phyloP scores from a whole-genome alignment of 2,797 vertebrate species.

The Melanotaenia trifasciata region DNA sequence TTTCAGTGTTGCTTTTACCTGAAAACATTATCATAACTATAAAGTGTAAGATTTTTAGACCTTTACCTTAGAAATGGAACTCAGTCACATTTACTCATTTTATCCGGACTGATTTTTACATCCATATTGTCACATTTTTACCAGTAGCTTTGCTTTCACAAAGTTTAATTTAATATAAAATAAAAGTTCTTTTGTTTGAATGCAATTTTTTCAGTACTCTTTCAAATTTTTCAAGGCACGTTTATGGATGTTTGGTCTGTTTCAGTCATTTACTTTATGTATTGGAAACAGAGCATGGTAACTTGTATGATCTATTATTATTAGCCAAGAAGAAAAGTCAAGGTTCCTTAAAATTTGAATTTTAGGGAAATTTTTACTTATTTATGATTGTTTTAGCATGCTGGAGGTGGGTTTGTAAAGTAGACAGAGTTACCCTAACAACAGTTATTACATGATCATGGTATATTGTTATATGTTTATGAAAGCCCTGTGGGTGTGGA shows the following conservation, averaged over 20 bases:
- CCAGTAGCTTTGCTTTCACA: not conserved
- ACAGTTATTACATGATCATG: constrained; percentile 49
- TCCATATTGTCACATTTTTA: not conserved
- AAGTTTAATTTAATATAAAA: not conserved
- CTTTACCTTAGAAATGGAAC: not conserved
- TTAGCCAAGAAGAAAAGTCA: constrained; percentile 15
- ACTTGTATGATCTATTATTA: not conserved
- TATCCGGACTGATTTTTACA: not conserved
- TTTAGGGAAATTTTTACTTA: not conserved
- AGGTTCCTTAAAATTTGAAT: not conserved
- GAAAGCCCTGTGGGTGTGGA: constrained; percentile 31
- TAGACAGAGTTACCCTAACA: constrained; percentile 32
- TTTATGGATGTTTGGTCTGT: not conserved
- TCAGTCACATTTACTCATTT: not conserved
- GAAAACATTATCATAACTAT: not conserved
- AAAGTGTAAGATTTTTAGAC: not conserved
- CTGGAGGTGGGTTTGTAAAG: constrained; percentile 17
- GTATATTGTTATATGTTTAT: constrained; percentile 40
- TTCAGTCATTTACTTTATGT: not conserved
- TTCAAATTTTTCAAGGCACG: not conserved
- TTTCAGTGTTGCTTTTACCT: not conserved
- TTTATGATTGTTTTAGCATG: constrained; percentile 38
- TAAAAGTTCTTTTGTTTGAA: not conserved
- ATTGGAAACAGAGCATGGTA: not conserved
- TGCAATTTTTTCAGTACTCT: not conserved